phyloP scores from a whole-genome alignment of 2,888 invertebrate species.

The Hirtodrosophila histrioides region DNA sequence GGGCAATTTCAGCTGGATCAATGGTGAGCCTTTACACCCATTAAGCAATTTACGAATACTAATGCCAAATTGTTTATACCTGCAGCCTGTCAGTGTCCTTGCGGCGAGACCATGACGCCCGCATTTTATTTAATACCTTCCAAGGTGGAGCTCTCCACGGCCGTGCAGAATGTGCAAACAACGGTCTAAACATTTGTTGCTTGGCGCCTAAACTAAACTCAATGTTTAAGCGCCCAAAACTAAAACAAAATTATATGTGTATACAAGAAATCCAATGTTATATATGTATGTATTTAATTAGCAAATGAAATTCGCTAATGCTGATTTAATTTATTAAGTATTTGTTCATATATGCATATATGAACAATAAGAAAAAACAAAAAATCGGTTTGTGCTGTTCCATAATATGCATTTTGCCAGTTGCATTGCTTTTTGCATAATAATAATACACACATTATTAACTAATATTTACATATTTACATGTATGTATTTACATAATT shows the following conservation, averaged over 20 bases:
- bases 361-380: neutral
- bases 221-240: no score
- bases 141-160: slow-evolving; percentile 95
- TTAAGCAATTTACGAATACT: no score
- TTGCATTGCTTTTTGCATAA: slow-evolving; percentile 66
- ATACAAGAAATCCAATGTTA: slow-evolving; percentile 20
- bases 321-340: slow-evolving; percentile 27
- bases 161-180: slow-evolving; percentile 93
- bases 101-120: slow-evolving; percentile 94
- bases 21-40: slow-evolving; percentile 85
- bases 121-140: slow-evolving; percentile 96
- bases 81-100: slow-evolving; percentile 93
- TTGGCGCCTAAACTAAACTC: no score
- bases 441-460: slow-evolving; percentile 3
- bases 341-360: neutral
- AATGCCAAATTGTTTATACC: neutral
- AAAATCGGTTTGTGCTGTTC: slow-evolving; percentile 50
- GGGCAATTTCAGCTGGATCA: slow-evolving; percentile 96
- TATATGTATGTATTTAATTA: slow-evolving; percentile 39
- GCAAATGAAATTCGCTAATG: slow-evolving; percentile 54
- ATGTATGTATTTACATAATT: slow-evolving; percentile 38
- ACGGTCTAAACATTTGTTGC: slow-evolving; percentile 86
- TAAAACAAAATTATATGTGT: slow-evolving; percentile 8
- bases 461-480: slow-evolving; percentile 11
- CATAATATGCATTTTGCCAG: slow-evolving; percentile 53